Percentiles rank a stretch among this genome's conserved stretches.
These are phyloP conservation scores for Hephaestus fuliginosus DNA, from an alignment of 2,797 vertebrate genomes.

Conservation along the genomic window DNA sequence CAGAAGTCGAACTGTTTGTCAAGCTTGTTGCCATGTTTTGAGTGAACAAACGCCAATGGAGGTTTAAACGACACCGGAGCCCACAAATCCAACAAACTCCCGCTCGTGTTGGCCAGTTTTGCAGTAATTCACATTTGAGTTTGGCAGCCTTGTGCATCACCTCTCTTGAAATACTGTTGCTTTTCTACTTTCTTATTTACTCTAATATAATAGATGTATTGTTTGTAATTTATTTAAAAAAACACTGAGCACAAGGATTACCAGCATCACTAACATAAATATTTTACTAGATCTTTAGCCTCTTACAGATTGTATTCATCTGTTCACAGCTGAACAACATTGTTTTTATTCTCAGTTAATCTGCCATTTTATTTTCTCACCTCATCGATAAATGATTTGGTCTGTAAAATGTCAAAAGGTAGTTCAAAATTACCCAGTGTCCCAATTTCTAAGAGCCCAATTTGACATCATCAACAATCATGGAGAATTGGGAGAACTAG, in stretches of 20 bases:
- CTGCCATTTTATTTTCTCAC: neutral
- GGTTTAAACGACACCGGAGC: conserved; percentile 4
- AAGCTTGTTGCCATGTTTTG: conserved; percentile 18
- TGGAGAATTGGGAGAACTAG: neutral
- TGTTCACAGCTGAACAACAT: neutral
- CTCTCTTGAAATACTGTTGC: neutral
- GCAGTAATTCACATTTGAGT: neutral
- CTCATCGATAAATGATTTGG: neutral
- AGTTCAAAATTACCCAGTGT: neutral
- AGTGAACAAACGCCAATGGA: conserved; percentile 12
- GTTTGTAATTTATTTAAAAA: neutral
- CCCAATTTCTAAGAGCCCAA: too few species aligned
- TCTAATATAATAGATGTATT: neutral
- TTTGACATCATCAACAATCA: neutral
- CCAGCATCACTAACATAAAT: neutral
- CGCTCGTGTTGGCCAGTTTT: neutral
- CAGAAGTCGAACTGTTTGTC: conserved; percentile 42
- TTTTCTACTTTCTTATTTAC: neutral
- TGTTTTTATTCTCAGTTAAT: neutral
- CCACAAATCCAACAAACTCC: neutral
- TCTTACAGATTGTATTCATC: neutral
- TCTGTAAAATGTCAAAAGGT: neutral
- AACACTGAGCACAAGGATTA: neutral
- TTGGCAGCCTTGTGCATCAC: neutral
- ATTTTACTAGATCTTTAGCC: neutral